A percentile compares a stretch with the other conserved stretches of the same genome.
phyloP scores from a whole-genome alignment of 2,888 invertebrate species.

The Meteorus cinctellus region DNA sequence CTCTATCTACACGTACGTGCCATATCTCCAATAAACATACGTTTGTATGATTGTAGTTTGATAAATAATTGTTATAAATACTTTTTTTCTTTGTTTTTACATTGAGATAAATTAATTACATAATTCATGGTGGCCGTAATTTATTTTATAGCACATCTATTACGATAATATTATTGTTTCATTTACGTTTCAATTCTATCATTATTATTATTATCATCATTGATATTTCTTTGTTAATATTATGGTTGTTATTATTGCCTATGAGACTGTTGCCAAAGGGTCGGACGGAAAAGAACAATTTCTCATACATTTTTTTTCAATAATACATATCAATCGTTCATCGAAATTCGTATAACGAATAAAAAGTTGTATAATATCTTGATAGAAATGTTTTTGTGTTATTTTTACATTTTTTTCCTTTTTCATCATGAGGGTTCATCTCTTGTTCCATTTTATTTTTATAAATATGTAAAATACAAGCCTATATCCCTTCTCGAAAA shows the following conservation, averaged over 20 bases:
- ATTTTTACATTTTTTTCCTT: not conserved
- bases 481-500: not conserved
- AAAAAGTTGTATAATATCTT: slow-evolving; percentile 3
- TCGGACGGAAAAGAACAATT: not conserved
- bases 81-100: slow-evolving; percentile 18
- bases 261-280: not conserved
- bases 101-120: not conserved
- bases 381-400: not conserved
- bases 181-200: not conserved
- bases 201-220: slow-evolving; percentile 3
- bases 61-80: slow-evolving; percentile 21
- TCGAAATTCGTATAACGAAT: not conserved
- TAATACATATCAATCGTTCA: not conserved
- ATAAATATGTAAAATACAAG: not conserved
- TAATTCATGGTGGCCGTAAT: not conserved
- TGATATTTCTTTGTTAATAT: not conserved
- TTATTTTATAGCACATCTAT: not conserved
- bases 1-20: slow-evolving; percentile 38
- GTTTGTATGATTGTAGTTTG: slow-evolving; percentile 37
- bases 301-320: not conserved
- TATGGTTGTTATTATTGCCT: not conserved
- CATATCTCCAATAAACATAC: slow-evolving; percentile 22
- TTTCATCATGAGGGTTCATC: not conserved
- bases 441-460: not conserved
- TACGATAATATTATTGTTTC: not conserved